Conservation (phyloP, 2,888 invertebrate species). For the Napeogenes inachia region DNA sequence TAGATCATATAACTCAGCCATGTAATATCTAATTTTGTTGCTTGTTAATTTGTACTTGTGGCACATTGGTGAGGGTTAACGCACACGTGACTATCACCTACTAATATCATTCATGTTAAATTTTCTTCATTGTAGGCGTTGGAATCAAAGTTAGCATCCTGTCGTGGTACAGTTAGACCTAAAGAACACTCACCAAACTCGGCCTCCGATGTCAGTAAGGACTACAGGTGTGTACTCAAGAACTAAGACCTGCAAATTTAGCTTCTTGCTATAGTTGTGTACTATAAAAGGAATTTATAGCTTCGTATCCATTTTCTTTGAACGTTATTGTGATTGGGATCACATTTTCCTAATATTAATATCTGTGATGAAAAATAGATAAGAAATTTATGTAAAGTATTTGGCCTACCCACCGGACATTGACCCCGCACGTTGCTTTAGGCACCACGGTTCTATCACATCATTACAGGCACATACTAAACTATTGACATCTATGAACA, state of each 20-base stretch:
- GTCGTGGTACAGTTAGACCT: slow-evolving; percentile 78
- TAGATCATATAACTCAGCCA: not conserved
- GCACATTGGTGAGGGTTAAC: slow-evolving; percentile 26
- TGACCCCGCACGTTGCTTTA: slow-evolving; percentile 41
- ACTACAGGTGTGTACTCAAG: slow-evolving; percentile 78
- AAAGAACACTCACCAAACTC: slow-evolving; percentile 74
- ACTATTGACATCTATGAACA: slow-evolving; percentile 10
- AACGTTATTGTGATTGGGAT: slow-evolving; percentile 55
- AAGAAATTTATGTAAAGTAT: slow-evolving; percentile 48
- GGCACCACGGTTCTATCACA: slow-evolving; percentile 32
- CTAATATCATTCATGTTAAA: slow-evolving; percentile 73
- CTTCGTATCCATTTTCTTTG: slow-evolving; percentile 35
- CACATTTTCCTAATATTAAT: slow-evolving; percentile 66
- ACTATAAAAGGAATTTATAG: slow-evolving; percentile 37
- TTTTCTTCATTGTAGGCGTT: slow-evolving; percentile 80
- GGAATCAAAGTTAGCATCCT: slow-evolving; percentile 83
- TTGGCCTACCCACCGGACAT: slow-evolving; percentile 65
- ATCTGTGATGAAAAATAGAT: slow-evolving; percentile 70
- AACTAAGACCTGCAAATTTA: slow-evolving; percentile 49
- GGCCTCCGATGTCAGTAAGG: slow-evolving; percentile 72
- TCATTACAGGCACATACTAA: slow-evolving; percentile 6
- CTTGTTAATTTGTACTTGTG: not conserved
- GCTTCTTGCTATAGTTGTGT: slow-evolving; percentile 41
- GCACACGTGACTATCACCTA: slow-evolving; percentile 47
- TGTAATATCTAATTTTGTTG: slow-evolving; percentile 3